phyloP scores from a whole-genome alignment of 2,888 invertebrate species.

The Sphinx pinastri region DNA sequence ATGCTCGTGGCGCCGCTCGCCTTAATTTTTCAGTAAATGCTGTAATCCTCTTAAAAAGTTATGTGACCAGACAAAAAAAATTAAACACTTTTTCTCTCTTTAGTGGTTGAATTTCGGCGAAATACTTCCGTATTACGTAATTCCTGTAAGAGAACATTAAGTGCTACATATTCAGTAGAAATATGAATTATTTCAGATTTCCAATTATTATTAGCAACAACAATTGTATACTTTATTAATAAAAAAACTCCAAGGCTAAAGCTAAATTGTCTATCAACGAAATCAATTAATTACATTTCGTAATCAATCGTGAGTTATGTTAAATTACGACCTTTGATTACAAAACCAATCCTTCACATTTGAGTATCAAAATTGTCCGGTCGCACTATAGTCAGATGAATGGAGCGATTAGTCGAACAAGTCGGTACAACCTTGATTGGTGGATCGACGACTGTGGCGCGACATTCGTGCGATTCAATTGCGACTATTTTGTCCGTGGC shows the following conservation, averaged over 20 bases:
- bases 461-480: slow-evolving; percentile 50
- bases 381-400: slow-evolving; percentile 48
- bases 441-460: slow-evolving; percentile 53
- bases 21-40: too few species aligned
- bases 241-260: neutral
- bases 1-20: too few species aligned
- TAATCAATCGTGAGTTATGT: slow-evolving; percentile 5
- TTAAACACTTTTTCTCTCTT: too few species aligned
- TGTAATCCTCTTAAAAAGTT: too few species aligned
- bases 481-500: slow-evolving; percentile 26
- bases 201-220: neutral
- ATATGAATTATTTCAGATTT: too few species aligned
- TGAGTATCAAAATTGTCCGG: slow-evolving; percentile 47
- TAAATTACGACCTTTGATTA: slow-evolving; percentile 19
- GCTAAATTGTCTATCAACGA: neutral
- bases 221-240: neutral
- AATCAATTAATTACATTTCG: slow-evolving; percentile 2
- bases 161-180: too few species aligned
- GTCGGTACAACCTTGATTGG: slow-evolving; percentile 65
- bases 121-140: too few species aligned
- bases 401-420: slow-evolving; percentile 65
- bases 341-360: slow-evolving; percentile 35
- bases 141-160: too few species aligned
- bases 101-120: too few species aligned
- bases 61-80: too few species aligned